Percentiles rank a stretch among this genome's conserved stretches.
These are phyloP conservation scores for Pogonus chalceus DNA, from an alignment of 1,140 invertebrate species.

Conservation along the genomic window DNA sequence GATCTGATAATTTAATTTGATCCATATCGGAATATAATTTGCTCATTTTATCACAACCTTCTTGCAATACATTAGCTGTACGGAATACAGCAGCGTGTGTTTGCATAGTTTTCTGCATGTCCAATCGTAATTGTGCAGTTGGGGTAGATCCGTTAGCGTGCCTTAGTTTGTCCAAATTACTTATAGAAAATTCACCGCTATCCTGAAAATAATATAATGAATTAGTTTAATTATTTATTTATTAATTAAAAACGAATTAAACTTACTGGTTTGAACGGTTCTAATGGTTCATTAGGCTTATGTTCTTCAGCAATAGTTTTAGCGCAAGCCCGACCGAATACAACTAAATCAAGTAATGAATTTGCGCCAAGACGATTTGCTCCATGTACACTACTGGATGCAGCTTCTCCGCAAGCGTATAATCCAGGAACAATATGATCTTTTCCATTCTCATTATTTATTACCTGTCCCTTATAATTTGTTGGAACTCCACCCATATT, in stretches of 20 bases:
- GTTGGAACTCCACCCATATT: slow-evolving; percentile 84
- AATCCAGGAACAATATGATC: slow-evolving; percentile 45
- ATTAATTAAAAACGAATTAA: slow-evolving; percentile 8
- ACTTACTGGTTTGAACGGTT: slow-evolving; percentile 43
- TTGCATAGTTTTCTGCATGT: slow-evolving; percentile 98
- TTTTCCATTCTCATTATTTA: slow-evolving; percentile 38
- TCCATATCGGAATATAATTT: slow-evolving; percentile 51
- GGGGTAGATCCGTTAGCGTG: slow-evolving; percentile 69
- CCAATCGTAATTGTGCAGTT: slow-evolving; percentile 82
- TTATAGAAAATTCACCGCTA: slow-evolving; percentile 89
- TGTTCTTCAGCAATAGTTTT: slow-evolving; percentile 55
- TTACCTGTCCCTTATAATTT: slow-evolving; percentile 68
- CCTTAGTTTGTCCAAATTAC: slow-evolving; percentile 80
- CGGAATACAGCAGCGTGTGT: slow-evolving; percentile 95
- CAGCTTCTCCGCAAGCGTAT: slow-evolving; percentile 42
- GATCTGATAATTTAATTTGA: slow-evolving; percentile 56
- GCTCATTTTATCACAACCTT: slow-evolving; percentile 51
- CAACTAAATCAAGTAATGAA: slow-evolving; percentile 72
- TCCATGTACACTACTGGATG: slow-evolving; percentile 64
- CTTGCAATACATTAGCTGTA: slow-evolving; percentile 75
- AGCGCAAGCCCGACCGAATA: slow-evolving; percentile 73
- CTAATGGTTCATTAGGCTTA: slow-evolving; percentile 54
- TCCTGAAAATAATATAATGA: slow-evolving; percentile 47
- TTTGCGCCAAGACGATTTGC: slow-evolving; percentile 81
- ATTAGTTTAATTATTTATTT: too few relatives aligned